Conservation (phyloP, 2,888 invertebrate species). For the Tricholauxania praeusta region DNA sequence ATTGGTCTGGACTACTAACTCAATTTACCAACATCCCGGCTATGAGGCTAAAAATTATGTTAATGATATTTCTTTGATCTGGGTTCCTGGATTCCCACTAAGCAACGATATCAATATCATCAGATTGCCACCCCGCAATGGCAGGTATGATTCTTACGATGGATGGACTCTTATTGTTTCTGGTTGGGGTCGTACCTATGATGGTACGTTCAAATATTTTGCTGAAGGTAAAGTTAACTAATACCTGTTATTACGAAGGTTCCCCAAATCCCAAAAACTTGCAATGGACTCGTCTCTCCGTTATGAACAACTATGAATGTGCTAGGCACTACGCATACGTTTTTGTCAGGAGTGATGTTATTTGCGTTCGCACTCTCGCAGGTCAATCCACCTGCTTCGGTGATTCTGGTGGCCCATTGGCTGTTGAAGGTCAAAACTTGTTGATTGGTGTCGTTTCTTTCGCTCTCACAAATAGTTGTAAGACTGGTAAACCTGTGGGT, state of each 20-base stretch:
- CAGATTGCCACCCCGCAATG: conserved; percentile 47
- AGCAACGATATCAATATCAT: conserved; percentile 50
- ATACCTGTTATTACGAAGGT: conserved; percentile 12
- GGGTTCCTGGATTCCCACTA: conserved; percentile 49
- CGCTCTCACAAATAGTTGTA: conserved; percentile 49
- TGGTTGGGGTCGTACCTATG: conserved; percentile 60
- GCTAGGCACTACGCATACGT: too few relatives aligned
- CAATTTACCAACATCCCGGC: conserved; percentile 46
- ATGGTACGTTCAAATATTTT: conserved; percentile 32
- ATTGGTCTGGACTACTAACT: too few relatives aligned
- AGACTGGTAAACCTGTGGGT: conserved; percentile 49
- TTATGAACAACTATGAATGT: too few relatives aligned
- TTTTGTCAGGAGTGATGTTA: too few relatives aligned
- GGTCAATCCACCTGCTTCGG: conserved; percentile 55
- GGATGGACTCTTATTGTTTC: conserved; percentile 54
- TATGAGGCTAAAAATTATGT: conserved; percentile 51
- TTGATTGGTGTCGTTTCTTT: conserved; percentile 57
- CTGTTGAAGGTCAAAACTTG: conserved; percentile 28
- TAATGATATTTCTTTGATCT: conserved; percentile 57
- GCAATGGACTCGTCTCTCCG: too few relatives aligned
- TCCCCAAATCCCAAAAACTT: conserved; percentile 53
- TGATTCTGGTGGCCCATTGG: conserved; percentile 63
- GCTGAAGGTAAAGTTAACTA: too few relatives aligned
- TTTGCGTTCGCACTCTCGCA: too few relatives aligned
- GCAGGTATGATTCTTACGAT: conserved; percentile 49